These are phyloP conservation scores for Cisticola juncidis DNA, from an alignment of 2,113 vertebrate species.

Conservation along the genomic window DNA sequence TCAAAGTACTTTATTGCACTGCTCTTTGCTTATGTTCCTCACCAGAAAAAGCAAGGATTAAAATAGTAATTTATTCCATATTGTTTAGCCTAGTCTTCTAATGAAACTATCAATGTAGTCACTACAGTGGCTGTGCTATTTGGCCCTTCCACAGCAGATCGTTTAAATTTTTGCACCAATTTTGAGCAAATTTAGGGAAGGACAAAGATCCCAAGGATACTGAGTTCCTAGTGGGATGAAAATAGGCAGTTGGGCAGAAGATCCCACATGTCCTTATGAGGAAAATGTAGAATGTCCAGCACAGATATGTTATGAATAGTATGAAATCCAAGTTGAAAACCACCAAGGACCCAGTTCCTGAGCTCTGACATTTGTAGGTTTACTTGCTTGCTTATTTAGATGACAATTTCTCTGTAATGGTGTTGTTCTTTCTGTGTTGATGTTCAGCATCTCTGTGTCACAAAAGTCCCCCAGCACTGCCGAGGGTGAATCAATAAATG, in stretches of 20 bases:
- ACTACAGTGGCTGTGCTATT: background rate
- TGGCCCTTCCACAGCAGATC: background rate
- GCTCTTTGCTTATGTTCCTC: background rate
- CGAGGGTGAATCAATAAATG: background rate
- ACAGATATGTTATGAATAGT: background rate
- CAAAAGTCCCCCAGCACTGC: background rate
- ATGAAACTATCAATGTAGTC: background rate
- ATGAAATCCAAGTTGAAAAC: background rate
- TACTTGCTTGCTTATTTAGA: background rate
- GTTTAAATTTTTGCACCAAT: background rate
- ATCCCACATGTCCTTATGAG: fast-evolving
- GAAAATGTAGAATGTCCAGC: background rate
- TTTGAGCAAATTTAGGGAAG: background rate
- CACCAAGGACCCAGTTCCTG: background rate
- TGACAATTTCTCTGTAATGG: background rate
- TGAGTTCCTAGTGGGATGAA: background rate
- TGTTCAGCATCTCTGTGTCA: background rate
- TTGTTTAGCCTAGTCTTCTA: background rate
- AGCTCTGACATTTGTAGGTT: background rate
- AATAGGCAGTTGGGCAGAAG: background rate
- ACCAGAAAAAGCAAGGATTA: background rate
- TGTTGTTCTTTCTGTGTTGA: background rate
- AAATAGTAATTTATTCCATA: background rate
- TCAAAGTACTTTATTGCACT: background rate
- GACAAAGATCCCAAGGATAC: background rate